These are phyloP conservation scores for Drosophila neonasuta DNA, from an alignment of 2,888 invertebrate genomes.

Conservation along the genomic window DNA sequence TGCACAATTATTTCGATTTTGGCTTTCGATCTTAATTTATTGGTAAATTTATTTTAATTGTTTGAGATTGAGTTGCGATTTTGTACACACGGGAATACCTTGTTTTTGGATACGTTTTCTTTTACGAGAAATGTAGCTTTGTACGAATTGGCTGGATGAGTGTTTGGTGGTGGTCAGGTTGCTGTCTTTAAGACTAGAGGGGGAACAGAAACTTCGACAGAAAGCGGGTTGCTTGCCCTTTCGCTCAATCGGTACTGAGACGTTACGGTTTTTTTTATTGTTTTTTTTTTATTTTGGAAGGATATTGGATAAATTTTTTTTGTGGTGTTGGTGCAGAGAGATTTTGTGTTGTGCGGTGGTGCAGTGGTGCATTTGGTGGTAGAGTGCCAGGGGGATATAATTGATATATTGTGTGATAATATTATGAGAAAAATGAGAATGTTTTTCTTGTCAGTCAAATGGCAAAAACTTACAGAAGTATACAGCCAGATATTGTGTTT, in stretches of 20 bases:
- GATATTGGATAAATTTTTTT: conserved; percentile 26
- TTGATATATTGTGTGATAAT: conserved; percentile 59
- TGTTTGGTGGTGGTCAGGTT: conserved; percentile 77
- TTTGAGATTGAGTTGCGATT: conserved; percentile 36
- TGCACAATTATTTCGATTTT: conserved; percentile 46
- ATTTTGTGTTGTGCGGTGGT: conserved; percentile 36
- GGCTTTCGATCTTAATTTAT: conserved; percentile 8
- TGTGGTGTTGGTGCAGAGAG: conserved; percentile 33
- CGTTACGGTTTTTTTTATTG: conserved; percentile 32
- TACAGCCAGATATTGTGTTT: conserved; percentile 95
- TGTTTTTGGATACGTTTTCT: conserved; percentile 82
- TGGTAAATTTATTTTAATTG: conserved; percentile 5
- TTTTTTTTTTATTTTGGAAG: conserved; percentile 14
- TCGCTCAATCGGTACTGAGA: conserved; percentile 80
- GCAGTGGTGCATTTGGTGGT: conserved; percentile 30
- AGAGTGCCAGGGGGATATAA: conserved; percentile 60
- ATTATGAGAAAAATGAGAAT: conserved; percentile 38
- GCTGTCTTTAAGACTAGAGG: conserved; percentile 78
- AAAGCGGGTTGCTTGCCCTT: conserved; percentile 81
- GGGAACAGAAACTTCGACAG: conserved; percentile 82
- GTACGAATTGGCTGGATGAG: conserved; percentile 80
- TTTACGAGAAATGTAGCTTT: conserved; percentile 82
- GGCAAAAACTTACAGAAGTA: conserved; percentile 89
- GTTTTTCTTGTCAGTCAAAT: neutral
- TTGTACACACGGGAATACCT: conserved; percentile 79